A percentile compares a stretch with the other conserved stretches of the same genome.
Conservation (phyloP, 2,797 vertebrate species). For the Poeciliopsis presidionis region DNA sequence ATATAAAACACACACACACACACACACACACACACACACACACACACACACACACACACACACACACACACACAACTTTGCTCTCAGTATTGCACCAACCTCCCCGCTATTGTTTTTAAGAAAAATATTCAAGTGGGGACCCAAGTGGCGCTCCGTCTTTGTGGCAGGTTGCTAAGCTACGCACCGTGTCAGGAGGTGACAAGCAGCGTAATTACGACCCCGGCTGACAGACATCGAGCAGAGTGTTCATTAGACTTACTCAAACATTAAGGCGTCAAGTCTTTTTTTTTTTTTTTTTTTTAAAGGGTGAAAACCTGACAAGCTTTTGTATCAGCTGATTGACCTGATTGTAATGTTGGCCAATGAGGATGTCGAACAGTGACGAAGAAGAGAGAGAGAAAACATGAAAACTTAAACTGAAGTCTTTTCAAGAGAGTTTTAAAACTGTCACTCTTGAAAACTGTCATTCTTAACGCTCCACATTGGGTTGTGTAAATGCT, state of each 20-base stretch:
- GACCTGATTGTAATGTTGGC: conserved; percentile 41
- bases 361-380: conserved; percentile 43
- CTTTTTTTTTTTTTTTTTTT: conserved; percentile 17
- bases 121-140: conserved; percentile 60
- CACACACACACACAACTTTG: background rate
- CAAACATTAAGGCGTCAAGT: conserved; percentile 64
- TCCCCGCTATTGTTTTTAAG: background rate
- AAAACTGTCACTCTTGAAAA: background rate
- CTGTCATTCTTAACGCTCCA: background rate
- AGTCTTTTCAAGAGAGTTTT: background rate
- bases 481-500: background rate
- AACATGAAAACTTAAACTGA: background rate
- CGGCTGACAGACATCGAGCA: conserved; percentile 63
- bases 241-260: conserved; percentile 70
- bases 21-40: too few relatives aligned
- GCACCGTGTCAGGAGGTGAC: conserved; percentile 68
- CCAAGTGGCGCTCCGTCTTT: conserved; percentile 56
- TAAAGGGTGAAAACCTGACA: conserved; percentile 33
- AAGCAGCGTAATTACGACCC: conserved; percentile 65
- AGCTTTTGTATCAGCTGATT: conserved; percentile 53
- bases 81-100: background rate
- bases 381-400: background rate
- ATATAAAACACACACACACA: background rate
- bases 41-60: background rate
- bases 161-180: conserved; percentile 74